Evolutionary conservation across 92 coral and sea anemone genomes (phyloP).

Genomic region (Heliopora coerulea): DNA sequence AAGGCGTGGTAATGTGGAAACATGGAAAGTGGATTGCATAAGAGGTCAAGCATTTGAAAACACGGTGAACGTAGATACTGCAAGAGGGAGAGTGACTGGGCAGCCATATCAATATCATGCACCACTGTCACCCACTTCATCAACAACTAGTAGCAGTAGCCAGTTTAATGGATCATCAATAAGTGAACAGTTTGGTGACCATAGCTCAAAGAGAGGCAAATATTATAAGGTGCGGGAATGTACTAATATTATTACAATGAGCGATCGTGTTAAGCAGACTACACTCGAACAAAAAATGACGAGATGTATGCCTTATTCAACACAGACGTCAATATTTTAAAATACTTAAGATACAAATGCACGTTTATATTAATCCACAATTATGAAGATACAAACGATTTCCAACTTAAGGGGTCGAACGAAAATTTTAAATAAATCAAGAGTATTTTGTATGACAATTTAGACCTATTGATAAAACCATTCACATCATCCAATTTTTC

Average conservation of each 20-base stretch:
- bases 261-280: neutral
- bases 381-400: too few species aligned
- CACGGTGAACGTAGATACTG: conserved; percentile 26
- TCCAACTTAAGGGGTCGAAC: too few species aligned
- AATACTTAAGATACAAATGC: too few species aligned
- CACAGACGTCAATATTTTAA: too few species aligned
- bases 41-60: conserved; percentile 40
- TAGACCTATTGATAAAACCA: too few species aligned
- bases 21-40: conserved; percentile 30
- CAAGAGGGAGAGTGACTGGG: conserved; percentile 27
- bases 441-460: too few species aligned
- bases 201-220: conserved; percentile 1
- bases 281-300: too few species aligned
- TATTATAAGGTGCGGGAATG: conserved; percentile 17
- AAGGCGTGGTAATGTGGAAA: conserved; percentile 13
- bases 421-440: too few species aligned
- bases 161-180: conserved; percentile 30
- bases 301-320: too few species aligned
- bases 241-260: neutral
- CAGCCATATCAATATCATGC: conserved; percentile 39
- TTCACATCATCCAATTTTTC: too few species aligned
- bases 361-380: too few species aligned
- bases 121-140: conserved; percentile 19
- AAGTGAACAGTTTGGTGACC: conserved; percentile 17
- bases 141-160: conserved; percentile 23